Evolutionary conservation across 2,113 vertebrate genomes (phyloP).

Genomic region (Apus apus): DNA sequence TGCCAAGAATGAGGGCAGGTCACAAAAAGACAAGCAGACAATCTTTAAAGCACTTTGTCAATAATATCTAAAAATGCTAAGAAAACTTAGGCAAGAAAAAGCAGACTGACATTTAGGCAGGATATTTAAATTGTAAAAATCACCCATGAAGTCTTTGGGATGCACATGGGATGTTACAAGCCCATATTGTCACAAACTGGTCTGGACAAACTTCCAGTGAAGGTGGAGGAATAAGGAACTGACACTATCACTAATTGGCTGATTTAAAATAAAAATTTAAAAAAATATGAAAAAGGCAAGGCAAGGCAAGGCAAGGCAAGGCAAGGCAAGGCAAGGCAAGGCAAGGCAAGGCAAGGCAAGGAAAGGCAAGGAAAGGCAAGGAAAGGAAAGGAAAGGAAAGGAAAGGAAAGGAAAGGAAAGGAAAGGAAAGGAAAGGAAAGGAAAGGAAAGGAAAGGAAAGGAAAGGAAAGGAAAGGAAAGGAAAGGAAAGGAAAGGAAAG

Average conservation of each 20-base stretch:
- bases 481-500: too few relatives aligned
- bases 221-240: background rate
- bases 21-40: background rate
- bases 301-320: too few relatives aligned
- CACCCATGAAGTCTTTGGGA: background rate
- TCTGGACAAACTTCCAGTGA: background rate
- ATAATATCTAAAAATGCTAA: background rate
- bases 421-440: too few relatives aligned
- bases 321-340: too few relatives aligned
- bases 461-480: too few relatives aligned
- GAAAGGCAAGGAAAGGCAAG: too few relatives aligned
- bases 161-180: background rate
- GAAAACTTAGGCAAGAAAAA: background rate
- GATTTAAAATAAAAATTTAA: background rate
- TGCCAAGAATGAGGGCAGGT: background rate
- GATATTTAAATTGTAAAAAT: background rate
- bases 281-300: too few relatives aligned
- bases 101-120: background rate
- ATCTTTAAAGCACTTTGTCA: background rate
- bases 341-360: too few relatives aligned
- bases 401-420: too few relatives aligned
- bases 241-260: background rate
- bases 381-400: too few relatives aligned
- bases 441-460: too few relatives aligned
- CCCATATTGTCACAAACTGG: background rate